Evolutionary conservation across 2,888 invertebrate genomes (phyloP), one percentile per base, ranked within the genome.

Genomic region (Limnephilus rhombicus): DNA sequence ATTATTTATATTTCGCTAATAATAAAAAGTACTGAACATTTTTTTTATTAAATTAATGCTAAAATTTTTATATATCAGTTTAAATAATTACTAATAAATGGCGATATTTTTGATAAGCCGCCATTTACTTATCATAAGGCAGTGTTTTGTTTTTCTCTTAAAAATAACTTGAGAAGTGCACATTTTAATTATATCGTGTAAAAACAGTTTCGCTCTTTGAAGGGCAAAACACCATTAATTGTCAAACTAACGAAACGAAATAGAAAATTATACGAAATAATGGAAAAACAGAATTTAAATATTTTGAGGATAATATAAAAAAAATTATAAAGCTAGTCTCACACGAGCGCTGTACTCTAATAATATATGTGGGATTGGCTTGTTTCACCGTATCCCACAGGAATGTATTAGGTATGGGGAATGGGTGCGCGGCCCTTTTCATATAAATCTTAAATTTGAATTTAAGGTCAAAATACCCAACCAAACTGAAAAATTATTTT

Each of bases 101-200:
- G 83, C 83, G 41, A 18, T 11, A 83, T 34, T 83, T 34, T 34
- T 83, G 82, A 90, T 82, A 90, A n/a, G 68, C 89, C 24, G n/a
- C 9, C 18, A 68, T 68, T 68, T 45, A 89, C 24, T n/a, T n/a
- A 37, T 83, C 18, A 34, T 83, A 90, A 81, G 89, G 89, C 89
- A 90, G 89, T 49, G 81, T 82, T 82, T 37, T 68, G 81, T 90
- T 81, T 41, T 53, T 68, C 7, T n/a, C 7, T 68, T 68, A 18
- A 68, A 68, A 68, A n/a, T 68, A 68, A 68, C 0, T 68, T n/a
- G 5, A 2, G 5, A 53, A 49, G 49, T 49, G 15, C 0, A 18
- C 24, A 68, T 68, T 68, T 68, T 68, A 18, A 68, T 68, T 1
- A 68, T 24, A 18, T 24, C 24, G 24, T 68, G 9, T 68, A 2